Percentiles rank a stretch among this genome's conserved stretches.
Evolutionary conservation across 2,113 vertebrate species (phyloP).

Genomic region (Elanus axillaris): DNA sequence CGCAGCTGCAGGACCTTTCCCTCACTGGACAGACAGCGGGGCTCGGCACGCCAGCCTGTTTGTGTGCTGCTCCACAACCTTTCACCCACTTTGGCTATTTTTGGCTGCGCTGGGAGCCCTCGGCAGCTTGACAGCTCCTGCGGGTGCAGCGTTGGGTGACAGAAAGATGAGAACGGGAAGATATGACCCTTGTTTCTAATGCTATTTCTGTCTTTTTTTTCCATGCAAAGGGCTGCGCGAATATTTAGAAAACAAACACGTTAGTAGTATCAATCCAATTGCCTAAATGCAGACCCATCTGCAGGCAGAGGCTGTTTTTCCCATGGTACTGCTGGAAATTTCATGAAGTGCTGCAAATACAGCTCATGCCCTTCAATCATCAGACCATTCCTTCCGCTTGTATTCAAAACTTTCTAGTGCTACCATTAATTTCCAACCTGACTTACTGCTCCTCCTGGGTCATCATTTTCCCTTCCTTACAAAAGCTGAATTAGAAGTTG

Average conservation of each 20-base stretch:
- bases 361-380: neutral
- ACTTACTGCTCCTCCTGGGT: neutral
- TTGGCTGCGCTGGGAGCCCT: neutral
- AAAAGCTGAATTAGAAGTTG: neutral
- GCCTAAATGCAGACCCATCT: neutral
- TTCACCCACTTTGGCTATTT: conserved; percentile 46
- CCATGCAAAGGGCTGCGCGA: neutral
- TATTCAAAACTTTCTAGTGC: neutral
- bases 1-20: conserved; percentile 42
- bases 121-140: neutral
- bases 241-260: neutral
- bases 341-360: accelerated
- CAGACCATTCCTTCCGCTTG: neutral
- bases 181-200: neutral
- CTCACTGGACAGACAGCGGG: neutral
- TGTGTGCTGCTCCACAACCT: conserved; percentile 29
- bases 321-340: neutral
- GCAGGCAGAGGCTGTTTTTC: accelerated
- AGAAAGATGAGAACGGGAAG: conserved; percentile 14
- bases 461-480: neutral
- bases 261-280: neutral
- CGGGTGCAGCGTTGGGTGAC: neutral
- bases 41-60: neutral
- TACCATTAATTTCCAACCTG: neutral
- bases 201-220: conserved; percentile 1